phyloP scores from a whole-genome alignment of 2,797 vertebrate species.

The Micrastur ruficollis region DNA sequence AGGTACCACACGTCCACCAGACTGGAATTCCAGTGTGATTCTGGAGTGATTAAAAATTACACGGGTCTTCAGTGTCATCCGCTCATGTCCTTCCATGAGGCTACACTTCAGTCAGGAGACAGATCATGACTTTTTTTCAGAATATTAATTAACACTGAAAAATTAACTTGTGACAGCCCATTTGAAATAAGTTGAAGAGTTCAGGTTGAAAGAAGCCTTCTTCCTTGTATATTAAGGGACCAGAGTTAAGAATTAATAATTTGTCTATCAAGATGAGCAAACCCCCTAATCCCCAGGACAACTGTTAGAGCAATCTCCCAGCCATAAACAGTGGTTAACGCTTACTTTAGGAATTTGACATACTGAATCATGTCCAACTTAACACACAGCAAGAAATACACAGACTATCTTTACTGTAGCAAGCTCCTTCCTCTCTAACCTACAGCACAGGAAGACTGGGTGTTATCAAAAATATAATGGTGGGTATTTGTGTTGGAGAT shows the following conservation, averaged over 20 bases:
- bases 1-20: neutral
- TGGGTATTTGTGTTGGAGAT: neutral
- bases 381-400: neutral
- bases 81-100: neutral
- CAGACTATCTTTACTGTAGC: neutral
- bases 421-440: neutral
- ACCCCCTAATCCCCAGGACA: neutral
- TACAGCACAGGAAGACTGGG: neutral
- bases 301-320: neutral
- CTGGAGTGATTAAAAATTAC: neutral
- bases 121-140: neutral
- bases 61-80: neutral
- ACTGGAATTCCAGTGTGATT: neutral
- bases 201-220: neutral
- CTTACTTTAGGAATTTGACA: neutral
- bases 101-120: neutral
- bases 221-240: neutral
- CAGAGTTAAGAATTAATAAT: neutral
- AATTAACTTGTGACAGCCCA: neutral
- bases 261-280: neutral
- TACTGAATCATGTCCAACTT: neutral
- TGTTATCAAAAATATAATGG: neutral
- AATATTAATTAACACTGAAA: neutral
- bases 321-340: neutral
- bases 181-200: neutral